Evolutionary conservation across 2,888 invertebrate species (phyloP).

Genomic region (Carpatolechia fugitivella): DNA sequence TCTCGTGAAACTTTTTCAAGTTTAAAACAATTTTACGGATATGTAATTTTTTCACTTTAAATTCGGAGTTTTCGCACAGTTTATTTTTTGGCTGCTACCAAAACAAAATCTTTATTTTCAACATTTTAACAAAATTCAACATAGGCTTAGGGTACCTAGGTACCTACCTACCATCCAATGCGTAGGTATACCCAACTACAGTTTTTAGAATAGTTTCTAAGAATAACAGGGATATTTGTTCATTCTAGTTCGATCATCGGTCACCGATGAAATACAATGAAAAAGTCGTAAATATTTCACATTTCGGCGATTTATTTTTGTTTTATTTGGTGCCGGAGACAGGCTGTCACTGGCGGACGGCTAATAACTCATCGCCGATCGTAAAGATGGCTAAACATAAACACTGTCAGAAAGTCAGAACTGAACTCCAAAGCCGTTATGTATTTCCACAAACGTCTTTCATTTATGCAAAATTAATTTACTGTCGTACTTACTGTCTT

Average conservation of each 20-base stretch:
- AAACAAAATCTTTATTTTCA: no score
- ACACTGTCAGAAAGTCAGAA: slow-evolving; percentile 61
- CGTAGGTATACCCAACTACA: no score
- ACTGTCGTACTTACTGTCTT: slow-evolving; percentile 1
- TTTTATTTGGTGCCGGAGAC: slow-evolving; percentile 65
- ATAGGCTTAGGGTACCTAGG: no score
- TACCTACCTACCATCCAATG: no score
- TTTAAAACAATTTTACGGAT: no score
- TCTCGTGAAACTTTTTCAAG: not conserved
- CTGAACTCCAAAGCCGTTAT: slow-evolving; percentile 43
- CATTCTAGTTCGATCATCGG: no score
- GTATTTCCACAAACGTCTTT: slow-evolving; percentile 31
- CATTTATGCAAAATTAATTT: slow-evolving; percentile 7
- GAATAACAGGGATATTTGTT: no score
- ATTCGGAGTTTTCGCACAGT: no score
- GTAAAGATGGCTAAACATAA: slow-evolving; percentile 70
- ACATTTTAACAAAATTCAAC: no score
- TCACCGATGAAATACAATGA: not conserved
- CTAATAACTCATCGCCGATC: slow-evolving; percentile 66
- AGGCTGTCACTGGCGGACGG: slow-evolving; percentile 60
- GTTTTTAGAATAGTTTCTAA: no score
- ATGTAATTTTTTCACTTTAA: no score
- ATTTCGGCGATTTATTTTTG: slow-evolving; percentile 17
- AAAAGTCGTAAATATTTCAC: slow-evolving; percentile 20
- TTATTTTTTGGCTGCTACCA: no score